phyloP scores from a whole-genome alignment of 2,888 invertebrate species.

The Temnothorax ravouxi region DNA sequence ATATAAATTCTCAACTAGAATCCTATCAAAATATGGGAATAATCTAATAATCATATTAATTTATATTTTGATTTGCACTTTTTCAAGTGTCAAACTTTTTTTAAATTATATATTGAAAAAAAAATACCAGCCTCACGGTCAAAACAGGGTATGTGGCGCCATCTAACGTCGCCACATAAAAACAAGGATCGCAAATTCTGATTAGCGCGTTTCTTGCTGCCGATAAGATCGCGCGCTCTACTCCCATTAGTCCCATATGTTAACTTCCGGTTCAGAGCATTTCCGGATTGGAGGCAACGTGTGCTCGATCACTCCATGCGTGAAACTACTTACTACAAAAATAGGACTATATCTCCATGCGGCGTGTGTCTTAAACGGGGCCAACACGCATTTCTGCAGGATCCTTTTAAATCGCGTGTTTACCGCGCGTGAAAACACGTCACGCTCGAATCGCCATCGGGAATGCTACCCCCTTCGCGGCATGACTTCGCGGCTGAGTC shows the following conservation, averaged over 20 bases:
- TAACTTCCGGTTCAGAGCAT: conserved; percentile 57
- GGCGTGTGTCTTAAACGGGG: conserved; percentile 53
- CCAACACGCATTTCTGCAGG: conserved; percentile 71
- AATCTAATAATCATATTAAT: background rate
- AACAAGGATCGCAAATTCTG: background rate
- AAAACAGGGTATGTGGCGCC: background rate
- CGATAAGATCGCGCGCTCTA: background rate
- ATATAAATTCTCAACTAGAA: background rate
- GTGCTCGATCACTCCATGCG: background rate
- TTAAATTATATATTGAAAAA: too few species aligned
- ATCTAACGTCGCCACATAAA: background rate
- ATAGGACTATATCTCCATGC: conserved; percentile 43
- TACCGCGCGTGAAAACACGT: background rate
- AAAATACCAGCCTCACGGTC: too few species aligned
- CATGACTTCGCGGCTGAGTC: background rate
- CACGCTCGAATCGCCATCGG: background rate
- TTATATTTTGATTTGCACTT: background rate
- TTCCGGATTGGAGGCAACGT: conserved; percentile 40
- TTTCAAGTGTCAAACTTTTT: too few species aligned
- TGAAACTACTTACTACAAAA: conserved; percentile 57
- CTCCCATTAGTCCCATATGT: background rate
- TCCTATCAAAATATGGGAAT: background rate
- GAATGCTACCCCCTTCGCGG: background rate
- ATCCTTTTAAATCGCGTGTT: conserved; percentile 70
- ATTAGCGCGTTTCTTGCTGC: background rate